Percentiles rank a stretch among this genome's conserved stretches.
Evolutionary conservation across 2,113 vertebrate species (phyloP).

Genomic region (Rhinichthys klamathensis): DNA sequence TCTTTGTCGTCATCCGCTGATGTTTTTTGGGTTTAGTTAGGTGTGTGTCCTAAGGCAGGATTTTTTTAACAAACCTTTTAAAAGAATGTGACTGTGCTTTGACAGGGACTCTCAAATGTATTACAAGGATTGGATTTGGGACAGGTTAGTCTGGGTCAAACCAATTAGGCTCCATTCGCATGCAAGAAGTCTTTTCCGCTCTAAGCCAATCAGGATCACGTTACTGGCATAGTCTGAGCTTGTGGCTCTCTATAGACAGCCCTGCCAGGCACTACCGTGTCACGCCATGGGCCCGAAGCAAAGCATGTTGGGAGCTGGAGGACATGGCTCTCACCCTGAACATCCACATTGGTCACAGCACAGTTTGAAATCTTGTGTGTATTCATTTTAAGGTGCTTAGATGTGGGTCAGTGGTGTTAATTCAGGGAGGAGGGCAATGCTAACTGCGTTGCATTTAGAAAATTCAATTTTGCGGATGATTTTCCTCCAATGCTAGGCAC

Average conservation of each 20-base stretch:
- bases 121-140: slow-evolving; percentile 83
- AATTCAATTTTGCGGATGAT: not conserved
- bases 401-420: not conserved
- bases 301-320: slow-evolving; percentile 43
- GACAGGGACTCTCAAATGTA: slow-evolving; percentile 76
- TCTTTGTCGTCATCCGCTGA: too few species aligned
- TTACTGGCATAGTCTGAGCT: slow-evolving; percentile 68
- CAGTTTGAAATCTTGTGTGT: not conserved
- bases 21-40: slow-evolving; percentile 9
- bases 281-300: slow-evolving; percentile 59
- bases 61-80: slow-evolving; percentile 48
- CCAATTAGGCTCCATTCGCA: slow-evolving; percentile 83
- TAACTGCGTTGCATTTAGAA: not conserved
- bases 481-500: too few species aligned
- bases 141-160: slow-evolving; percentile 84
- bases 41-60: slow-evolving; percentile 21
- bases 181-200: slow-evolving; percentile 75
- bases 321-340: not conserved
- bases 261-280: slow-evolving; percentile 62
- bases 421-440: not conserved
- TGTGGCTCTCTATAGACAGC: slow-evolving; percentile 66
- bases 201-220: slow-evolving; percentile 73
- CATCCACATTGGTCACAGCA: slow-evolving; percentile 9
- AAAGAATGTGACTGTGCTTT: slow-evolving; percentile 46
- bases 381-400: not conserved